Percentiles rank a stretch among this genome's conserved stretches.
Evolutionary conservation across 2,888 invertebrate species (phyloP).

Genomic region (Andricus quercusramuli): DNA sequence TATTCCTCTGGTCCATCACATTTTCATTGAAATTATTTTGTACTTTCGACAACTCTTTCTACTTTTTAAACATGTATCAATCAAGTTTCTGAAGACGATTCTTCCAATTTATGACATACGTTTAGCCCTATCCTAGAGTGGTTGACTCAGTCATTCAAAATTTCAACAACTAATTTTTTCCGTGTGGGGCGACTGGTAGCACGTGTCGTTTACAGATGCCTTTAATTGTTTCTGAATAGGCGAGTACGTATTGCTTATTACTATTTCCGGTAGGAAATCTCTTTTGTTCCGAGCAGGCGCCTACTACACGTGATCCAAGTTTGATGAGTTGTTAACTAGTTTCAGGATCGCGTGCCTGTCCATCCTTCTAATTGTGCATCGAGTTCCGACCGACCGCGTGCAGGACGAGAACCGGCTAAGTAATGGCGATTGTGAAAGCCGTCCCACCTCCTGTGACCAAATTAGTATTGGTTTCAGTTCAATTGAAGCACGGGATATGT

Average conservation of each 20-base stretch:
- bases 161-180: too few relatives aligned
- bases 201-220: not conserved
- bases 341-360: slow-evolving; percentile 48
- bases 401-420: not conserved
- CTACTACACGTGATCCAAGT: slow-evolving; percentile 46
- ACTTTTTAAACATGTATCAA: too few relatives aligned
- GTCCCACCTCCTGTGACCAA: not conserved
- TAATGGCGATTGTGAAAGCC: not conserved
- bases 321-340: slow-evolving; percentile 52
- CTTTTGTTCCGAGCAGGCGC: slow-evolving; percentile 11
- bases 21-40: too few relatives aligned
- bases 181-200: not conserved
- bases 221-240: not conserved
- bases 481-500: not conserved
- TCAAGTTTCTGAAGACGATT: too few relatives aligned
- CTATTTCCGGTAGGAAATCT: slow-evolving; percentile 43
- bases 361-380: slow-evolving; percentile 46
- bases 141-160: too few relatives aligned
- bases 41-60: too few relatives aligned
- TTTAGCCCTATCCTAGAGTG: too few relatives aligned
- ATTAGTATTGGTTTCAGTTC: not conserved
- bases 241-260: not conserved
- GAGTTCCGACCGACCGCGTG: slow-evolving; percentile 30
- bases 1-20: too few relatives aligned
- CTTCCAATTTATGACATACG: too few relatives aligned